These are phyloP conservation scores for Rhinichthys klamathensis DNA, from an alignment of 2,113 vertebrate species.

Conservation along the genomic window DNA sequence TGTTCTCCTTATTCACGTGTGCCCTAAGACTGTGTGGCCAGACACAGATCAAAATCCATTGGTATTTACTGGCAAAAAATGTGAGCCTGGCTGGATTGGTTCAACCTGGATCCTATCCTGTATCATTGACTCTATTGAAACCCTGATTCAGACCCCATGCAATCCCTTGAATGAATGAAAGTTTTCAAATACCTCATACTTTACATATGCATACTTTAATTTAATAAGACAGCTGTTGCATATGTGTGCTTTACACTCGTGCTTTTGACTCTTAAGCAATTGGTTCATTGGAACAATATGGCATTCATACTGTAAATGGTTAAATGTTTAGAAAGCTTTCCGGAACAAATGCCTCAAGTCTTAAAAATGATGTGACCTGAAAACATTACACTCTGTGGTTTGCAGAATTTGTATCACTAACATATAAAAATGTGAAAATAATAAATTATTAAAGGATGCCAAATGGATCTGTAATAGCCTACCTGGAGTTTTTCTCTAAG, in stretches of 20 bases:
- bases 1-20: background rate
- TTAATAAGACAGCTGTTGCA: slow-evolving; percentile 25
- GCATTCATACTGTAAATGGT: slow-evolving; percentile 1
- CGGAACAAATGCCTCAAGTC: background rate
- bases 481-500: background rate
- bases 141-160: background rate
- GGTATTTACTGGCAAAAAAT: background rate
- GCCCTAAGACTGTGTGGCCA: background rate
- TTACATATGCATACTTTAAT: too few relatives aligned
- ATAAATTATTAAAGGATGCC: background rate
- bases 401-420: background rate
- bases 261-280: slow-evolving; percentile 19
- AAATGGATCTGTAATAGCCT: background rate
- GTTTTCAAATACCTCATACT: background rate
- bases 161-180: background rate
- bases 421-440: background rate
- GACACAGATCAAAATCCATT: background rate
- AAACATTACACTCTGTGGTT: background rate
- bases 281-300: slow-evolving; percentile 25
- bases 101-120: background rate
- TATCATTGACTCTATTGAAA: background rate
- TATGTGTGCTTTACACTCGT: slow-evolving; percentile 22
- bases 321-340: background rate
- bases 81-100: background rate
- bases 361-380: slow-evolving; percentile 8